Evolutionary conservation across 2,888 invertebrate species (phyloP), one percentile per base, ranked within the genome.

Genomic region (Crematogaster levior): DNA sequence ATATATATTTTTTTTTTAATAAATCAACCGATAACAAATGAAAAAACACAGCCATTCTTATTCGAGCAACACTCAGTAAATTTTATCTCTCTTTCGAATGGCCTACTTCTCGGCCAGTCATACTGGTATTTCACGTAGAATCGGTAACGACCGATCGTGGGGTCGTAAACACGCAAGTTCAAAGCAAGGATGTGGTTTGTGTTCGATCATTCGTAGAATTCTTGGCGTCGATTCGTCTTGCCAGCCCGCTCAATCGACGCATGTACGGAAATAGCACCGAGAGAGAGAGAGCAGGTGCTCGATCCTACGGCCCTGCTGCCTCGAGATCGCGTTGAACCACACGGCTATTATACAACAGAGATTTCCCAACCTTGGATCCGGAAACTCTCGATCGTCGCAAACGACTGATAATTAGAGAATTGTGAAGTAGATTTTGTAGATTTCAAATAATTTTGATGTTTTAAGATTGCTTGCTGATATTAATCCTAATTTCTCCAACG

Each of bases 271-370:
- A 89, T 90, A 89, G 77, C 77, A 73, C 24, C 21, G 73, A 73
- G 34, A 81, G 84, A 89, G 48, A 51, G 6, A 34, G 6, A 51
- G 51, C 65, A 60, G 53, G 66, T 58, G 74, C 75, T 83, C 80
- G 40, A 75, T 72, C 53, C 81, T 81, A 88, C 88, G 88, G 75
- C 82, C 87, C 89, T 89, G 88, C 89, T 86, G 88, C 63, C 48
- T 83, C 70, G 73, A 84, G 84, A 79, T 61, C 63, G 56, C 46
- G 43, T 60, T 81, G 81, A 68, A 75, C 75, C 82, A 75, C 72
- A 74, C 84, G 82, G 72, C 73, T 85, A 86, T 90, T 89, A 88
- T 87, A 89, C 88, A 90, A 89, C 87, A 73, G 81, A 82, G 77
- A 88, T 84, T 84, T 84, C 72, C 60, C 84, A 87, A 89, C 88